These are phyloP conservation scores for Oenanthe melanoleuca DNA, from an alignment of 2,113 vertebrate species.

Conservation along the genomic window DNA sequence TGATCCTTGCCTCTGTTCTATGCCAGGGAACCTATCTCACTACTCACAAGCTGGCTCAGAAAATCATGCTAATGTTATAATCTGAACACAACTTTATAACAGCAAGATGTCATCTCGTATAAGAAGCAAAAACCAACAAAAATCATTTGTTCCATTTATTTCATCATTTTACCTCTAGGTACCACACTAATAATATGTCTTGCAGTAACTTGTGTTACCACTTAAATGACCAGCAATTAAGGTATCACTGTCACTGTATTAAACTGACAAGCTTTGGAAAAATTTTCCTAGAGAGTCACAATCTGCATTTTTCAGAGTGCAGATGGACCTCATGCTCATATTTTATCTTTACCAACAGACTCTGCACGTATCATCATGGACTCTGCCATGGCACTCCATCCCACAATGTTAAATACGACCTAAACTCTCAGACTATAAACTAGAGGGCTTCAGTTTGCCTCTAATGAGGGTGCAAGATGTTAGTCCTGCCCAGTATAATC, in stretches of 20 bases:
- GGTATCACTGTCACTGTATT: background rate
- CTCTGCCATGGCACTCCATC: background rate
- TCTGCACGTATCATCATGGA: rapidly evolving
- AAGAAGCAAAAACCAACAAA: background rate
- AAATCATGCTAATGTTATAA: background rate
- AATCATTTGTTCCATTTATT: background rate
- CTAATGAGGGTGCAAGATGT: background rate
- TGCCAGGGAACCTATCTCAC: slow-evolving; percentile 12
- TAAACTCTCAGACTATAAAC: background rate
- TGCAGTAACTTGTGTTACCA: background rate
- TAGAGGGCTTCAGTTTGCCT: background rate
- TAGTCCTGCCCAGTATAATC: background rate
- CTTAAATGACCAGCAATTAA: background rate
- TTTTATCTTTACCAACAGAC: background rate
- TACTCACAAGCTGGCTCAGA: background rate
- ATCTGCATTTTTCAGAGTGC: background rate
- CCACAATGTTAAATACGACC: background rate
- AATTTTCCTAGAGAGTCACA: background rate
- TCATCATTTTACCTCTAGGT: background rate
- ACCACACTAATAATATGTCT: background rate
- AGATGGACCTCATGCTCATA: background rate
- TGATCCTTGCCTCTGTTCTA: background rate
- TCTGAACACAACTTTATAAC: background rate
- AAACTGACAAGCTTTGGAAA: background rate
- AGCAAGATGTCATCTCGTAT: background rate